phyloP scores from a whole-genome alignment of 1,140 invertebrate species.

The Gryllus bimaculatus region DNA sequence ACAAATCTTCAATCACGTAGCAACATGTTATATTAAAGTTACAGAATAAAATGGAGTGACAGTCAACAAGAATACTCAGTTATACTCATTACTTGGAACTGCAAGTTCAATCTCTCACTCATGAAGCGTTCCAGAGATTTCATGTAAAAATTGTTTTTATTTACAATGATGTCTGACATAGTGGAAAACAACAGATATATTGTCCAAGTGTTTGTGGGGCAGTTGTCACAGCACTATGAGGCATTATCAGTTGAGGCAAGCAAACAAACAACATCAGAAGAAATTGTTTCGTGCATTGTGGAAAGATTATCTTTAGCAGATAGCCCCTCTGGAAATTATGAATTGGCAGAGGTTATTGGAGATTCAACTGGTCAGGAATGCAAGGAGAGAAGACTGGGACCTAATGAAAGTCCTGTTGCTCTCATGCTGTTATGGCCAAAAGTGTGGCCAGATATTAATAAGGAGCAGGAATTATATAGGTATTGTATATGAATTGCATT shows the following conservation, averaged over 20 bases:
- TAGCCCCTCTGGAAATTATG: slow-evolving; percentile 57
- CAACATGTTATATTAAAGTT: too few relatives aligned
- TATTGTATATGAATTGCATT: slow-evolving; percentile 27
- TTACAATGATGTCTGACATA: background rate
- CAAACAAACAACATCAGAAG: slow-evolving; percentile 80
- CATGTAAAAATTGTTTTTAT: background rate
- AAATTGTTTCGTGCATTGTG: slow-evolving; percentile 80
- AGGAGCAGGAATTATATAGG: slow-evolving; percentile 46
- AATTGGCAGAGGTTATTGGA: slow-evolving; percentile 81
- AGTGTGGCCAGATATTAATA: slow-evolving; percentile 29
- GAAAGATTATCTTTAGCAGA: slow-evolving; percentile 61
- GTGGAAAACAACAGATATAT: slow-evolving; percentile 36
- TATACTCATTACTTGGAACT: too few relatives aligned
- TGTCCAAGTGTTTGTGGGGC: slow-evolving; percentile 80
- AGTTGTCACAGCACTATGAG: slow-evolving; percentile 79
- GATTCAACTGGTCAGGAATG: slow-evolving; percentile 76
- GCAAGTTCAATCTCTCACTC: too few relatives aligned
- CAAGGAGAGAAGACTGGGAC: slow-evolving; percentile 80
- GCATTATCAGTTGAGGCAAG: slow-evolving; percentile 84
- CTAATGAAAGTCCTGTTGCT: slow-evolving; percentile 79
- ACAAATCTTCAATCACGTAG: too few relatives aligned
- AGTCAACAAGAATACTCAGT: too few relatives aligned
- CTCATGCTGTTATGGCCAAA: slow-evolving; percentile 92
- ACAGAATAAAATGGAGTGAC: too few relatives aligned
- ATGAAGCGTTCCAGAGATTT: too few relatives aligned